Conservation (phyloP, 2,113 vertebrate species). For the Setophaga petechia region DNA sequence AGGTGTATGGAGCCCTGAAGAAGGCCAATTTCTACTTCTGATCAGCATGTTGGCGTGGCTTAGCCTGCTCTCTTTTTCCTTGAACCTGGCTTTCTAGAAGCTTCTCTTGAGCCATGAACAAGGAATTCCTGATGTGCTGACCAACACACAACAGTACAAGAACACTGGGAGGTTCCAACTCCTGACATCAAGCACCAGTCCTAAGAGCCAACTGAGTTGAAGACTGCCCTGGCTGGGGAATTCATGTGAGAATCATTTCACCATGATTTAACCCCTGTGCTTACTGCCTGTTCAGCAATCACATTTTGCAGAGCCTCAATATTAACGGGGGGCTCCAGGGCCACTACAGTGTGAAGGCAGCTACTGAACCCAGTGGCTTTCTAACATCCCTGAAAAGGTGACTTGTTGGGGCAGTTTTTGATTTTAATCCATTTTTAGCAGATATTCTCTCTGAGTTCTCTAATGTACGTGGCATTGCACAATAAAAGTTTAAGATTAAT, state of each 20-base stretch:
- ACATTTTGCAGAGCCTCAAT: background rate
- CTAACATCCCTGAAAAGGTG: background rate
- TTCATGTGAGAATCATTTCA: background rate
- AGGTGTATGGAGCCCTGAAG: background rate
- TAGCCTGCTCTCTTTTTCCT: background rate
- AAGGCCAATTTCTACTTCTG: background rate
- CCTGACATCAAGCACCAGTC: background rate
- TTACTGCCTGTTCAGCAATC: background rate
- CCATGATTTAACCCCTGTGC: background rate
- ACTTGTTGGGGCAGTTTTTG: background rate
- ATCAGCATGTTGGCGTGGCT: background rate
- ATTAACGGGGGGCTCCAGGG: background rate
- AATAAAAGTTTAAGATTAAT: background rate
- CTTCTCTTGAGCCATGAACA: background rate
- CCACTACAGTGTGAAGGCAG: background rate
- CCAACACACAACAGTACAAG: background rate
- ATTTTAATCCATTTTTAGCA: background rate
- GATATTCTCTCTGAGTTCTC: background rate
- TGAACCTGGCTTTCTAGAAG: background rate
- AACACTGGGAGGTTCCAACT: fast-evolving
- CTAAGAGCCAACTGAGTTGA: background rate
- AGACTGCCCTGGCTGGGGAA: background rate
- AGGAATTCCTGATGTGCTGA: background rate
- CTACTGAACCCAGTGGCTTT: background rate
- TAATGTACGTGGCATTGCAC: background rate